phyloP scores from a whole-genome alignment of 1,140 invertebrate species.

The Scaptomyza graminum region DNA sequence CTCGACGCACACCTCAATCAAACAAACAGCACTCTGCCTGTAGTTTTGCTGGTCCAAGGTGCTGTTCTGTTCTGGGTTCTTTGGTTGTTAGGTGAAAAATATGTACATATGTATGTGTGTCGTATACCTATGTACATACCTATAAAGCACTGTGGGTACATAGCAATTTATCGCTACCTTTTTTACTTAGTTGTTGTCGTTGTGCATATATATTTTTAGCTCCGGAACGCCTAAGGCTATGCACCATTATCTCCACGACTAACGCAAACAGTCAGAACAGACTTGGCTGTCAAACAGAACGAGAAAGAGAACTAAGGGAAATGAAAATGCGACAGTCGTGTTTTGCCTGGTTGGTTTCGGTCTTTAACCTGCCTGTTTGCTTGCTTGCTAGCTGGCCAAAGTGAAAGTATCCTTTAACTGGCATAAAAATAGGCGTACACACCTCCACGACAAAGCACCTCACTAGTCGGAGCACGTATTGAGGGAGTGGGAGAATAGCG shows the following conservation, averaged over 20 bases:
- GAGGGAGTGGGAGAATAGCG: neutral
- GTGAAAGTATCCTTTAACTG: constrained; percentile 24
- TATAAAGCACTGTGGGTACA: neutral
- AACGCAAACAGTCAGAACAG: constrained; percentile 39
- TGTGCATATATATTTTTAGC: constrained; percentile 55
- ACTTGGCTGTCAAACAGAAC: neutral
- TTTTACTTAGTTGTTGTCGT: constrained; percentile 10
- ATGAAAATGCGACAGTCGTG: constrained; percentile 16
- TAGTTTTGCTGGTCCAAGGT: neutral
- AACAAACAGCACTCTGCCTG: neutral
- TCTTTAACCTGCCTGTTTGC: constrained; percentile 31
- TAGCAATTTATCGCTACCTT: constrained; percentile 24
- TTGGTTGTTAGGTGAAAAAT: constrained; percentile 9
- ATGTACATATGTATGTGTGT: neutral
- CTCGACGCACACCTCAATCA: neutral
- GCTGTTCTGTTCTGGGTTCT: neutral
- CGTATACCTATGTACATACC: neutral
- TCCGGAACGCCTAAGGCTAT: constrained; percentile 54
- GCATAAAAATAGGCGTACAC: constrained; percentile 22
- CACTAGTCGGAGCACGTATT: constrained; percentile 9
- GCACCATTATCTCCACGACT: constrained; percentile 60
- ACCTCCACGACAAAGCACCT: neutral
- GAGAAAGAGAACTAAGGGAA: constrained; percentile 7
- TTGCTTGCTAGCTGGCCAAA: neutral
- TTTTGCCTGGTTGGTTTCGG: constrained; percentile 22